Evolutionary conservation across 2,888 invertebrate genomes (phyloP), one percentile per base, ranked within the genome.

Genomic region (Apodemia hepburni): DNA sequence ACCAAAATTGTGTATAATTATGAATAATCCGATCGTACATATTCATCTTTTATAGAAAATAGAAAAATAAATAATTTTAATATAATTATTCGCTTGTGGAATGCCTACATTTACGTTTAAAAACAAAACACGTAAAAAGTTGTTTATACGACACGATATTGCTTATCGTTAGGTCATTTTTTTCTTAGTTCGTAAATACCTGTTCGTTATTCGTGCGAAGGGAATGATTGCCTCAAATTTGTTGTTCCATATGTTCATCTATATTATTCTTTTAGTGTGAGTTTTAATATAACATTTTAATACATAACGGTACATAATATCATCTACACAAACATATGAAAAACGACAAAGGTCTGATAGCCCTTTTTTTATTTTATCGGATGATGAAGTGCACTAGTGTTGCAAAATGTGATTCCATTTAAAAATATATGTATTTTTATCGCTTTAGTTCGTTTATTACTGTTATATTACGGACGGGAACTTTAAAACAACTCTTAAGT

Each of bases 381-480:
- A 82, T 86, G 86, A 86, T 87, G 85, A 80, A 79, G 81, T 78
- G 70, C 66, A 62, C 70, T 66, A 70, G 69, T 68, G 66, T 66
- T 62, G 65, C 63, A 63, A 65, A 64, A 61, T 66, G 68, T 69
- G 65, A 65, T 67, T 65, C 64, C 66, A 63, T 66, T 68, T 61
- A 69, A 70, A 70, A 70, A 69, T 71, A 71, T 66, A 61, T 63
- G 60, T 59, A 64, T 65, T 64, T 68, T 66, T 64, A 65, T 66
- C 63, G 60, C 61, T 67, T 67, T 64, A 47, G 61, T 49, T 64
- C 45, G 60, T 65, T 62, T 60, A 58, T 62, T 60, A 54, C 61
- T 60, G 58, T 69, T 64, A 66, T 15, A 70, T 68, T 68, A 58
- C 66, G 64, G 59, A 27, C 62, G 61, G 61, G 67, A 68, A 69